Percentiles rank a stretch among this genome's conserved stretches.
Evolutionary conservation across 2,797 vertebrate genomes (phyloP).

Genomic region (Apogon hyalosoma): DNA sequence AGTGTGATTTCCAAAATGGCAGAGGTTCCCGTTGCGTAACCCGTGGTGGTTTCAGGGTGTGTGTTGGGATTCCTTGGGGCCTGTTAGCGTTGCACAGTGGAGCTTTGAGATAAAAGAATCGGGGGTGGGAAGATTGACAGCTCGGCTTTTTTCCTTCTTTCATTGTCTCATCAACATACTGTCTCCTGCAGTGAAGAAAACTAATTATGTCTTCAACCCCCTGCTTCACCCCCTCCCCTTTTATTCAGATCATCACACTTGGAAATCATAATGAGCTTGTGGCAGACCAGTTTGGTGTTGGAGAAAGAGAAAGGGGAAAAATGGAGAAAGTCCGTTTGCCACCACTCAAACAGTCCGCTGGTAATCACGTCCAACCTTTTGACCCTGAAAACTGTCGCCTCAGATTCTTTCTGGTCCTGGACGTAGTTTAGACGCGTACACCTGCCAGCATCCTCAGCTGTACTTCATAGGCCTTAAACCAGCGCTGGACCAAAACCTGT

Average conservation of each 20-base stretch:
- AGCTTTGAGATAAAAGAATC: slow-evolving; percentile 73
- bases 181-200: slow-evolving; percentile 85
- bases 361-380: slow-evolving; percentile 73
- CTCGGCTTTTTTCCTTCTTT: slow-evolving; percentile 65
- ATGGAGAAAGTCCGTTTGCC: slow-evolving; percentile 57
- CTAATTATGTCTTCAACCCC: slow-evolving; percentile 86
- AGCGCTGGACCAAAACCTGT: slow-evolving; percentile 38
- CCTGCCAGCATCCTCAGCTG: slow-evolving; percentile 71
- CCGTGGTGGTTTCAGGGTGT: slow-evolving; percentile 29
- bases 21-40: slow-evolving; percentile 37
- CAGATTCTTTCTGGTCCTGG: slow-evolving; percentile 50
- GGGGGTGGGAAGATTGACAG: slow-evolving; percentile 77
- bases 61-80: slow-evolving; percentile 25
- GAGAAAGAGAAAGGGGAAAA: slow-evolving; percentile 33
- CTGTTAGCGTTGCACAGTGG: slow-evolving; percentile 62
- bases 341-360: slow-evolving; percentile 51
- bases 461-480: slow-evolving; percentile 27
- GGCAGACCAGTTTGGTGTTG: slow-evolving; percentile 71
- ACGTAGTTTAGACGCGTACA: slow-evolving; percentile 57
- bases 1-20: slow-evolving; percentile 16
- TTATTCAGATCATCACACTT: slow-evolving; percentile 81
- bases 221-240: slow-evolving; percentile 73
- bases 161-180: slow-evolving; percentile 84
- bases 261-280: slow-evolving; percentile 84
- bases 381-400: slow-evolving; percentile 68